Evolutionary conservation across 2,797 vertebrate genomes (phyloP).

Genomic region (Peromyscus aztecus): DNA sequence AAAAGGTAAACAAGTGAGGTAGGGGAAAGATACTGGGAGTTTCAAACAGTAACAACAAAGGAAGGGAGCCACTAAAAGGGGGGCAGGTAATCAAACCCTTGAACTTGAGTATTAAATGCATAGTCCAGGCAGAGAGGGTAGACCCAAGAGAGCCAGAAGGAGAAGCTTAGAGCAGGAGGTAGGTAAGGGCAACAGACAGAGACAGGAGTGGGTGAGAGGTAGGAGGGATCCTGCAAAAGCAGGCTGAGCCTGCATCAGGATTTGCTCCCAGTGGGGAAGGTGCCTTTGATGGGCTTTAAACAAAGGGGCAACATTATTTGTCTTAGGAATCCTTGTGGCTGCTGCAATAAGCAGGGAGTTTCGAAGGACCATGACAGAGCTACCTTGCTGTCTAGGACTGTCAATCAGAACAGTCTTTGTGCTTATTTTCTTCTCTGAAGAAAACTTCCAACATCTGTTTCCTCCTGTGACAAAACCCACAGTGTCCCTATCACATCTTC

Average conservation of each 20-base stretch:
- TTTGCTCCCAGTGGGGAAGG: neutral
- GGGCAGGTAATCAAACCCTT: neutral
- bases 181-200: no score
- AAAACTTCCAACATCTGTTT: conserved; percentile 74
- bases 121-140: neutral
- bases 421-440: conserved; percentile 14
- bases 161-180: neutral
- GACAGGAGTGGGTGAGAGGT: no score
- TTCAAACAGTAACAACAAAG: neutral
- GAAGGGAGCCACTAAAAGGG: neutral
- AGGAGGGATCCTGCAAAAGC: accelerated
- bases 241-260: no score
- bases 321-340: neutral
- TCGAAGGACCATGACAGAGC: neutral
- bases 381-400: neutral
- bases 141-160: neutral
- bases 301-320: neutral
- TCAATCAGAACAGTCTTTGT: neutral
- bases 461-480: conserved; percentile 49
- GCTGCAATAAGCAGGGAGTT: neutral
- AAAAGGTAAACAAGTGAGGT: neutral
- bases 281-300: neutral
- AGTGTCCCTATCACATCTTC: conserved; percentile 24
- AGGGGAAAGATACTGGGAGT: neutral
- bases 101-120: neutral